phyloP scores from a whole-genome alignment of 2,797 vertebrate genomes.

The Parauchenoglanis ngamensis region DNA sequence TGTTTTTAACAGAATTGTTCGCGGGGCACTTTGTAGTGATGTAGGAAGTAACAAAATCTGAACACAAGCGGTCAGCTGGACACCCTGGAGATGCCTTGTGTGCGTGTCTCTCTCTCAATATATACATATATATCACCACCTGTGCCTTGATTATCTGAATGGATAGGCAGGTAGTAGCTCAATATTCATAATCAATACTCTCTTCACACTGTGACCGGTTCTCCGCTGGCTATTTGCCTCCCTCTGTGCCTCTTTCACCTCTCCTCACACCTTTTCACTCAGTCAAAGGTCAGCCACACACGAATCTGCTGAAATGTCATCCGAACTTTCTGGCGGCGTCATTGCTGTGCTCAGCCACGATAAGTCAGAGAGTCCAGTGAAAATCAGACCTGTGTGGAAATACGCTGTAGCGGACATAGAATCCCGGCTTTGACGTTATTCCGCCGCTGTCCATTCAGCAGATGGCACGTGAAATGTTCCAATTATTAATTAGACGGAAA shows the following conservation, averaged over 20 bases:
- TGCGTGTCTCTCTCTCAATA: background rate
- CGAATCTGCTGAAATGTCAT: constrained; percentile 74
- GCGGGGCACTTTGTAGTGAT: too few relatives aligned
- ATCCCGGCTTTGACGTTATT: background rate
- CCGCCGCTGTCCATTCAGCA: background rate
- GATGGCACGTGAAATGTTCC: background rate
- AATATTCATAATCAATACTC: constrained; percentile 42
- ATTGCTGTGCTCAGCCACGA: background rate
- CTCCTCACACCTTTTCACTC: constrained; percentile 27
- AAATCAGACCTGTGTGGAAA: background rate
- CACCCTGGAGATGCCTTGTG: too few relatives aligned
- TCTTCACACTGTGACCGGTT: constrained; percentile 23
- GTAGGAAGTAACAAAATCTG: too few relatives aligned
- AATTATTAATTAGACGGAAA: background rate
- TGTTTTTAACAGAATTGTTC: too few relatives aligned
- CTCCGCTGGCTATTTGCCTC: constrained; percentile 27
- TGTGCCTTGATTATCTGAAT: background rate
- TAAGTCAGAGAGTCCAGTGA: constrained; percentile 1
- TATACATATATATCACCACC: background rate
- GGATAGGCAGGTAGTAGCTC: constrained; percentile 5
- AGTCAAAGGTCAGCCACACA: constrained; percentile 59
- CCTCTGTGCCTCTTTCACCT: constrained; percentile 15
- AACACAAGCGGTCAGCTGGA: too few relatives aligned
- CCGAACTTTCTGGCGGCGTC: constrained; percentile 56
- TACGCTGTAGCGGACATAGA: background rate